Percentiles rank a stretch among this genome's conserved stretches.
Conservation (phyloP, 1,140 invertebrate species). For the Aphidius gifuensis region DNA sequence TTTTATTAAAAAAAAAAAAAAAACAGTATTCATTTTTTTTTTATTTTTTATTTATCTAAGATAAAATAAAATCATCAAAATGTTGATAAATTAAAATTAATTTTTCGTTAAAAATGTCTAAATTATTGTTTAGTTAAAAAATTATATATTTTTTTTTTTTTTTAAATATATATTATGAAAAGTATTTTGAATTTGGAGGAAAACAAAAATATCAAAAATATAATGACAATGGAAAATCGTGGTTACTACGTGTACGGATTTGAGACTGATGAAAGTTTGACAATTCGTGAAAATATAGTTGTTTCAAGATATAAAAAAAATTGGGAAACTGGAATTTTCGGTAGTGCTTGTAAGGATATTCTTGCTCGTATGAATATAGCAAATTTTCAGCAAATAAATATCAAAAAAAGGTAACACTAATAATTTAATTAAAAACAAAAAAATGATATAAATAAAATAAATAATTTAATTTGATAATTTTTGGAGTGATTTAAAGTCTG, state of each 20-base stretch:
- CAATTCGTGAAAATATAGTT: conserved; percentile 17
- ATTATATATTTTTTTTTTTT: too few species aligned
- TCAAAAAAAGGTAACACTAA: conserved; percentile 21
- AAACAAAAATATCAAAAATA: conserved; percentile 12
- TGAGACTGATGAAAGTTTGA: conserved; percentile 15
- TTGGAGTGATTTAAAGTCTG: conserved; percentile 20
- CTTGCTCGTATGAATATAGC: conserved; percentile 31
- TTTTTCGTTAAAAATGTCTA: too few species aligned
- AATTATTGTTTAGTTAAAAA: too few species aligned
- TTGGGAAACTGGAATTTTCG: conserved; percentile 25
- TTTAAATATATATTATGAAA: conserved; percentile 1
- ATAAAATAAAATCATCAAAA: too few species aligned
- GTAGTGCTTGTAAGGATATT: conserved; percentile 30
- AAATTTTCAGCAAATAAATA: conserved; percentile 18
- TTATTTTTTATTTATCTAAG: too few species aligned
- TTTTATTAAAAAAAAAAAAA: too few species aligned
- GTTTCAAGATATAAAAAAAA: conserved; percentile 22
- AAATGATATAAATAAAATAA: neutral
- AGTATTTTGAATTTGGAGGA: conserved; percentile 1
- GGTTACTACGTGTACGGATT: conserved; percentile 18
- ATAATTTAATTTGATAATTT: neutral
- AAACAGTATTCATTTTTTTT: too few species aligned
- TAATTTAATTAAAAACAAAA: neutral
- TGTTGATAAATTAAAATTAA: too few species aligned
- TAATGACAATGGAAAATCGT: conserved; percentile 34